phyloP scores from a whole-genome alignment of 2,888 invertebrate genomes.

The Arenicola marina region DNA sequence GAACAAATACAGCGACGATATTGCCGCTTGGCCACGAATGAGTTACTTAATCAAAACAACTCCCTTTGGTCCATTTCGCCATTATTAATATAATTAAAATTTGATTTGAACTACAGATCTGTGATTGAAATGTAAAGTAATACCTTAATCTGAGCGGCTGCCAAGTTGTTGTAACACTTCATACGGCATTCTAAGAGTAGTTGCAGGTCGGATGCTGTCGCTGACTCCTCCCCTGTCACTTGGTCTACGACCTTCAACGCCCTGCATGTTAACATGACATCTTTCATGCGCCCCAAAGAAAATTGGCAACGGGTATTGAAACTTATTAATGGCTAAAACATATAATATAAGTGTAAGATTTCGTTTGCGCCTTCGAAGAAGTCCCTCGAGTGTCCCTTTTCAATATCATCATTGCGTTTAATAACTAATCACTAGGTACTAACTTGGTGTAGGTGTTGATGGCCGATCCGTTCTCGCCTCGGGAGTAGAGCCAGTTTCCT shows the following conservation, averaged over 20 bases:
- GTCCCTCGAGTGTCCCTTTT: constrained; percentile 61
- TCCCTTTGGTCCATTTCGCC: neutral
- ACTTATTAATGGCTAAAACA: too few relatives aligned
- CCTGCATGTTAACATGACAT: too few relatives aligned
- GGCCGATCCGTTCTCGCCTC: constrained; percentile 79
- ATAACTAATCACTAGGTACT: neutral
- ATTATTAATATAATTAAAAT: constrained; percentile 2
- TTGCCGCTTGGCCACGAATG: too few relatives aligned
- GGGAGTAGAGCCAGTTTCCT: constrained; percentile 88
- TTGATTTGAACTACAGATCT: constrained; percentile 1
- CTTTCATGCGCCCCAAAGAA: too few relatives aligned
- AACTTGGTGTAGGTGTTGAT: constrained; percentile 77
- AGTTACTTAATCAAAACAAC: too few relatives aligned
- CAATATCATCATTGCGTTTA: constrained; percentile 78
- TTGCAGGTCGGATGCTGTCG: too few relatives aligned
- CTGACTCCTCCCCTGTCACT: too few relatives aligned
- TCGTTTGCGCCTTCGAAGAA: constrained; percentile 62
- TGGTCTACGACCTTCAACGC: too few relatives aligned
- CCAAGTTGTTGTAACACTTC: constrained; percentile 88
- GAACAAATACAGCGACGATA: too few relatives aligned
- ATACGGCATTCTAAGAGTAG: constrained; percentile 77
- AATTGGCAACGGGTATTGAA: too few relatives aligned
- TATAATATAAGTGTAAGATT: too few relatives aligned
- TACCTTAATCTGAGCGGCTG: constrained; percentile 86
- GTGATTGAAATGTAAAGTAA: neutral